Base-by-base conservation (phyloP, 92 coral and sea anemone species). In the Palythoa grandis region DNA sequence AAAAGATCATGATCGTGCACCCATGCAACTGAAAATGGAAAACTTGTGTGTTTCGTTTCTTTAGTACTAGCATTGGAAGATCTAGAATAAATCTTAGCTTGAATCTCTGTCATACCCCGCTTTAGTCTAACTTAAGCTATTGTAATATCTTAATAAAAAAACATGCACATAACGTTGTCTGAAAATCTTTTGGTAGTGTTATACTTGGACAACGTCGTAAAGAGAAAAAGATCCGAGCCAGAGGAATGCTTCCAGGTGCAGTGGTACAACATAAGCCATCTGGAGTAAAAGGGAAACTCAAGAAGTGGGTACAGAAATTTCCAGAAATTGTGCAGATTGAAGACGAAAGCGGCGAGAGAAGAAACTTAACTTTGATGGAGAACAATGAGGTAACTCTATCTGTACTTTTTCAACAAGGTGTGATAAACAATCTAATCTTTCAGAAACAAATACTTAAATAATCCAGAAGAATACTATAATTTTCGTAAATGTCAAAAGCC, bases 291-390 rank as follows among this genome's bases (percentile, higher is more conserved):
- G 75, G 75, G 11, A 70, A 37, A 70, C 19, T 70, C 75, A 38
- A 37, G 75, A 70, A 70, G 35, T 70, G 75, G 75, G 8, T 70
- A 13, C 75, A 70, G 35, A 70, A 70, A 38, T 70, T 12, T 70
- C 75, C 75, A 29, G 75, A 70, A 17, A 39, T 70, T 70, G 52
- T 70, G 8, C 75, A 70, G 52, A 15, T 70, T 70, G 75, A 70
- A 37, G 75, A 70, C 6, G 52, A 70, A 37, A 38, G 35, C 19
- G 75, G 75, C 2, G 75, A 70, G 75, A 29, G 35, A 37, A 37
- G 7, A 40, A 70, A 37, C 22, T 70, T 70, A 2, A 10, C 19
- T 13, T 14, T 70, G 22, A 70, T 70, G 75, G 48, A 70, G 19
- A 7, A 37, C 52, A 40, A 11, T 13, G 52, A 70, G 48, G 75